These are phyloP conservation scores for Drymonia ruficornis DNA, from an alignment of 2,888 invertebrate species.

Conservation along the genomic window DNA sequence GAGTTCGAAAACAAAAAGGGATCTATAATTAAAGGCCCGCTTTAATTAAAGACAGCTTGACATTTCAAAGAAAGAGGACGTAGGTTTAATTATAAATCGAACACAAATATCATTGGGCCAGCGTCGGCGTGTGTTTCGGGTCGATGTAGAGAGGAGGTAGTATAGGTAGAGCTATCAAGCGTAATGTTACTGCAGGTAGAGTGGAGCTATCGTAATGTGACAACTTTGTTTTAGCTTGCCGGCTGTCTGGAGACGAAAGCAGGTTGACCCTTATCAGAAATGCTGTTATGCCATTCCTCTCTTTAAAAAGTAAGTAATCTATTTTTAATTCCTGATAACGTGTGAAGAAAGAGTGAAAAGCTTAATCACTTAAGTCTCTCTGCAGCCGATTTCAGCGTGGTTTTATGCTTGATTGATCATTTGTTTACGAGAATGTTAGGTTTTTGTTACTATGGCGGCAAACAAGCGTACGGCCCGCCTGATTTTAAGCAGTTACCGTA, in stretches of 20 bases:
- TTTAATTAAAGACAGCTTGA: slow-evolving; percentile 82
- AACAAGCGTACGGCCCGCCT: too few species aligned
- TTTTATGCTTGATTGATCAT: too few species aligned
- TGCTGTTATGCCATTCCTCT: too few species aligned
- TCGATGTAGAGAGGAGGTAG: slow-evolving; percentile 47
- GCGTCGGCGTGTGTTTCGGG: slow-evolving; percentile 65
- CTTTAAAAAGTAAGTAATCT: too few species aligned
- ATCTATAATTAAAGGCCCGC: slow-evolving; percentile 65
- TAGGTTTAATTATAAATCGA: slow-evolving; percentile 63
- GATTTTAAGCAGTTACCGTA: too few species aligned
- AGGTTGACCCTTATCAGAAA: too few species aligned
- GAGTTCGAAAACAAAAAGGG: slow-evolving; percentile 56
- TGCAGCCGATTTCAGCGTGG: too few species aligned
- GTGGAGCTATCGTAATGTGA: slow-evolving; percentile 10
- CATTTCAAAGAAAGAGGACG: slow-evolving; percentile 83
- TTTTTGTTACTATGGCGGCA: too few species aligned
- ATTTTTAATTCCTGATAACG: too few species aligned
- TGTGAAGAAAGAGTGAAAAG: too few species aligned
- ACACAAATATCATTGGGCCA: slow-evolving; percentile 84
- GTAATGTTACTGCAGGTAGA: slow-evolving; percentile 51
- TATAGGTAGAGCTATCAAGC: slow-evolving; percentile 29
- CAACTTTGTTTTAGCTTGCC: slow-evolving; percentile 46
- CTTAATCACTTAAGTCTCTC: too few species aligned
- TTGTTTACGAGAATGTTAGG: too few species aligned
- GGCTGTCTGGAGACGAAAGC: slow-evolving; percentile 57